These are phyloP conservation scores for Diplosoma virens DNA, from an alignment of 23 tunicate species.

Conservation along the genomic window DNA sequence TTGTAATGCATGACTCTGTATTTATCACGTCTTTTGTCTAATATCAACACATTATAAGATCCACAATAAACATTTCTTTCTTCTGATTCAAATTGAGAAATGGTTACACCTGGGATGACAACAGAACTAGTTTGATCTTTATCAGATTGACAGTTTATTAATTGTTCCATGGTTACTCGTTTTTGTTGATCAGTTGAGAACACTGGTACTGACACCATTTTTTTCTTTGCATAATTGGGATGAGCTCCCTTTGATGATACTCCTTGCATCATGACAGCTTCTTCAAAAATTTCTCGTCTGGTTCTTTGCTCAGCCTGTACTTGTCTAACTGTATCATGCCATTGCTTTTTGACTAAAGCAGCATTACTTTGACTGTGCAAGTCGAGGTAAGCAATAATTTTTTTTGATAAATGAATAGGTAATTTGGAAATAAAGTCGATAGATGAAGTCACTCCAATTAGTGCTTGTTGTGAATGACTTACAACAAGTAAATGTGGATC, in stretches of 20 bases:
- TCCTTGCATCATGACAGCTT: constrained; percentile 52
- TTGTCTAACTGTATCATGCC: constrained; percentile 30
- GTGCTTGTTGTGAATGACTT: constrained; percentile 11
- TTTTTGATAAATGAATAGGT: constrained; percentile 35
- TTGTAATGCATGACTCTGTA: constrained; percentile 37
- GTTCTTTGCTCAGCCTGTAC: constrained; percentile 17
- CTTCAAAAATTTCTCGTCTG: constrained; percentile 26
- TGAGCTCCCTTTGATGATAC: constrained; percentile 33
- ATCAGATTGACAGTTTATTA: not conserved
- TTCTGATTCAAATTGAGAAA: constrained; percentile 38
- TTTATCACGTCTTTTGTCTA: constrained; percentile 44
- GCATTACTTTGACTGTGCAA: constrained; percentile 12
- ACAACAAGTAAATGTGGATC: constrained; percentile 15
- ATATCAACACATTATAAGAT: constrained; percentile 66
- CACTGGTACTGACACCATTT: constrained; percentile 10
- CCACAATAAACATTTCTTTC: constrained; percentile 75
- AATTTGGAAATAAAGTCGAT: constrained; percentile 15
- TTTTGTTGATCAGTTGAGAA: not conserved
- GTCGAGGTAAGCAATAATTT: constrained; percentile 11
- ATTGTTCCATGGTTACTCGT: not conserved
- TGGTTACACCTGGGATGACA: not conserved
- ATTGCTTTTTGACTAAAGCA: not conserved
- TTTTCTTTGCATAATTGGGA: constrained; percentile 32
- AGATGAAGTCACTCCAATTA: constrained; percentile 4
- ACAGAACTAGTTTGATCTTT: not conserved